These are phyloP conservation scores for Dryobotodes eremita DNA, from an alignment of 2,888 invertebrate genomes.

Conservation along the genomic window DNA sequence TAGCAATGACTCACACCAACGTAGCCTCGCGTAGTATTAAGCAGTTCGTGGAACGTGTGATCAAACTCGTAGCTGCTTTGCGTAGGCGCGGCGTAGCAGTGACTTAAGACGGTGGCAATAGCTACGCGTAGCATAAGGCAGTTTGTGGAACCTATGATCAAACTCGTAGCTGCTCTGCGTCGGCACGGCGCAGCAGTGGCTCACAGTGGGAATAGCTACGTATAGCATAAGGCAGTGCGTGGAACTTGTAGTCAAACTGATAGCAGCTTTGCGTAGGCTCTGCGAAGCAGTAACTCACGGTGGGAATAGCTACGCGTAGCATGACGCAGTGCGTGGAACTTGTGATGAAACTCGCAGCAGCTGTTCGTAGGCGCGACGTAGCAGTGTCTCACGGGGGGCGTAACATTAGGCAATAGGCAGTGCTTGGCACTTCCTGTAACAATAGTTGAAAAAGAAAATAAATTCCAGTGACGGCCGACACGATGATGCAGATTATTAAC, in stretches of 20 bases:
- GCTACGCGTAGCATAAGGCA: not conserved
- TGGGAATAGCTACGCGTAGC: not conserved
- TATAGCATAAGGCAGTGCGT: not conserved
- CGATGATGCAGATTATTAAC: not conserved
- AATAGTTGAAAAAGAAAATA: not conserved
- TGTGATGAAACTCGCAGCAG: not conserved
- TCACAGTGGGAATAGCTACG: not conserved
- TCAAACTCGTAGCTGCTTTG: not conserved
- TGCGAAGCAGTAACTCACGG: not conserved
- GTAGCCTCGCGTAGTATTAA: not conserved
- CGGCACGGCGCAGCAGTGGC: not conserved
- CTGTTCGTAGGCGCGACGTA: not conserved
- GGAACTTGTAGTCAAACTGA: not conserved
- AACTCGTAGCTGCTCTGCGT: not conserved
- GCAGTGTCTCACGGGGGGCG: not conserved
- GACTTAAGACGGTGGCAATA: not conserved
- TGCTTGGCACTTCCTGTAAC: not conserved
- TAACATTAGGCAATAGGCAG: not conserved
- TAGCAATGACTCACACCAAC: not conserved
- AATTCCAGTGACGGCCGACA: not conserved
- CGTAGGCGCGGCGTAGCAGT: not conserved
- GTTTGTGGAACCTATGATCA: not conserved
- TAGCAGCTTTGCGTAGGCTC: not conserved
- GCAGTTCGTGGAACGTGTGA: not conserved
- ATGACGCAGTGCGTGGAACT: not conserved